Evolutionary conservation across 2,113 vertebrate genomes (phyloP), one percentile per base, ranked within the genome.

Genomic region (Bos indicus): DNA sequence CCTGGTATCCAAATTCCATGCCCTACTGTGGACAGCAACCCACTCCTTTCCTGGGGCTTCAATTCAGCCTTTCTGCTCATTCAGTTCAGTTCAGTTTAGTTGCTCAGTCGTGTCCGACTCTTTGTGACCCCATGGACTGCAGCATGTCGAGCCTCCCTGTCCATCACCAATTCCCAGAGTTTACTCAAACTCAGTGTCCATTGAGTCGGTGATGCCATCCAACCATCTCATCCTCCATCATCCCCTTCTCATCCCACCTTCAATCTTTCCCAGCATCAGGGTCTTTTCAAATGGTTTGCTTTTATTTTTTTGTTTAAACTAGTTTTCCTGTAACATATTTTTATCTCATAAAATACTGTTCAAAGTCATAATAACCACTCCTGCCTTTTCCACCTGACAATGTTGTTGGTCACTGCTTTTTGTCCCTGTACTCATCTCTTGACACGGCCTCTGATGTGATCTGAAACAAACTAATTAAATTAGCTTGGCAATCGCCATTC

Each of bases 401-500:
- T 62, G 78, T 59, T 74, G 82, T 54, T 25, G 33, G 26, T 80
- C 26, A 15, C 7, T 59, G 0, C 19, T 23, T 23, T 74, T 62
- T 12, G 5, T 36, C 64, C 2, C 0, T 48, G 25, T 46, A 15
- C 23, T 52, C n/a, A 5, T 71, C 64, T 71, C 80, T 57, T 78
- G 60, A 36, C 7, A n/a, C 13, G 6, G 40, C 30, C 54, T 88
- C 78, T 88, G 51, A 85, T 83, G 91, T 40, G 71, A 94, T 81
- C 93, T 88, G 36, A 94, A 95, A 57, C 43, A 62, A 87, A 36
- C 54, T 60, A 51, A 90, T 95, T 64, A 30, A 81, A 83, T 93
- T 10, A 80, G 33, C 30, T n/a, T 25, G 14, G 80, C 13, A 10
- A 10, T 97, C 8, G 0, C 30, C 3, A 17, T 4, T 43, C 33